Evolutionary conservation across 2,888 invertebrate genomes (phyloP), one percentile per base, ranked within the genome.

Genomic region (Boloria euphrosyne): DNA sequence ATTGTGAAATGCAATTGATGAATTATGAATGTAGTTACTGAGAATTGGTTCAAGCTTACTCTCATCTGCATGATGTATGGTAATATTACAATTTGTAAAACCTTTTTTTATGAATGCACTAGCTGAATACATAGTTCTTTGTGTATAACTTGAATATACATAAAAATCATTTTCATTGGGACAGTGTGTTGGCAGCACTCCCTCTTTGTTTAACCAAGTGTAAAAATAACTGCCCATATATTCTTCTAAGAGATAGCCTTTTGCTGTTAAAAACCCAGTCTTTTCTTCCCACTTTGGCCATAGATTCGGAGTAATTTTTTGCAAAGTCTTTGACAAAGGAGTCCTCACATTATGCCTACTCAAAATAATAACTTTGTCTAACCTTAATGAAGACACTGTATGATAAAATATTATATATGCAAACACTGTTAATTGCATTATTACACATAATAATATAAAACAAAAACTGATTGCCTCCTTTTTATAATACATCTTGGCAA

Each of bases 301-400:
- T 0, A 69, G 53, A 52, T 81, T 83, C 0, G 86, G 84, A 5
- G 85, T 81, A 1, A 81, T 76, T 67, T 79, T 74, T 16, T 70
- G 71, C 49, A 89, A 75, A 62, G 81, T 77, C 71, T 80, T 76
- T 13, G 86, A 81, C 73, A 87, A 78, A 68, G 89, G 89, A 54
- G 86, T 84, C 55, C 89, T 74, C 13, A 86, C 82, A 75, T 84
- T 85, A 74, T 89, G 89, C 54, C 89, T 83, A 63, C 88, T 88
- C 27, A 88, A 68, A 69, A 87, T 82, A 3, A 87, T 70, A 16
- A 86, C 82, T 81, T 86, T 80, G 68, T 81, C 74, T n/a, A 88
- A 74, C 44, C 54, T 53, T 51, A 70, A 65, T 7, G 61, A 54
- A 18, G 64, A 13, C 18, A 65, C 60, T 0, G 62, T 22, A 51